Conservation (phyloP, 2,113 vertebrate genomes). For the Podarcis muralis region DNA sequence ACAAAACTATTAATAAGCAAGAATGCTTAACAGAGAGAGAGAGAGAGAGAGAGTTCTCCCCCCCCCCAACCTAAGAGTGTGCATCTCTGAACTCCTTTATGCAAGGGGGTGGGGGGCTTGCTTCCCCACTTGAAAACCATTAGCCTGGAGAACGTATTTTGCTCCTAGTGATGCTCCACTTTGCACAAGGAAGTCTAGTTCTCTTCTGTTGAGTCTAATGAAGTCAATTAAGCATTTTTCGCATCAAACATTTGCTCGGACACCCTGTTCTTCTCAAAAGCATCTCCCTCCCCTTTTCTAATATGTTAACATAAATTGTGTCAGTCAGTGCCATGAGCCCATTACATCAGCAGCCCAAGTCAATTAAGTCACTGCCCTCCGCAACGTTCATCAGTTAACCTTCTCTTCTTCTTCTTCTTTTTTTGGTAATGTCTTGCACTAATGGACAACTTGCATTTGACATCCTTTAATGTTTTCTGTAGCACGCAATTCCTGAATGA, state of each 20-base stretch:
- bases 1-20: neutral
- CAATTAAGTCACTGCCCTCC: constrained; percentile 13
- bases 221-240: constrained; percentile 42
- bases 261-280: constrained; percentile 13
- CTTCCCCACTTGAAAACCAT: neutral
- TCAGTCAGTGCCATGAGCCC: constrained; percentile 11
- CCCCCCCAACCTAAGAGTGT: no score
- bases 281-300: neutral
- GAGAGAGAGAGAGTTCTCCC: no score
- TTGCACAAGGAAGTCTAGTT: constrained; percentile 21
- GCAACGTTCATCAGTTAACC: constrained; percentile 38
- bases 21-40: neutral
- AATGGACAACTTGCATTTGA: constrained; percentile 31
- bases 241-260: constrained; percentile 20
- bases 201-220: constrained; percentile 41
- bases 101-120: neutral
- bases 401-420: neutral
- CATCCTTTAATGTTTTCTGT: constrained; percentile 11
- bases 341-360: neutral
- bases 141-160: neutral
- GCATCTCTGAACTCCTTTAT: neutral
- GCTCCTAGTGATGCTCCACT: neutral
- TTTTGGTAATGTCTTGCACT: constrained; percentile 15
- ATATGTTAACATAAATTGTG: constrained; percentile 14
- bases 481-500: constrained; percentile 28